Evolutionary conservation across 2,113 vertebrate genomes (phyloP).

Genomic region (Grammomys surdaster): DNA sequence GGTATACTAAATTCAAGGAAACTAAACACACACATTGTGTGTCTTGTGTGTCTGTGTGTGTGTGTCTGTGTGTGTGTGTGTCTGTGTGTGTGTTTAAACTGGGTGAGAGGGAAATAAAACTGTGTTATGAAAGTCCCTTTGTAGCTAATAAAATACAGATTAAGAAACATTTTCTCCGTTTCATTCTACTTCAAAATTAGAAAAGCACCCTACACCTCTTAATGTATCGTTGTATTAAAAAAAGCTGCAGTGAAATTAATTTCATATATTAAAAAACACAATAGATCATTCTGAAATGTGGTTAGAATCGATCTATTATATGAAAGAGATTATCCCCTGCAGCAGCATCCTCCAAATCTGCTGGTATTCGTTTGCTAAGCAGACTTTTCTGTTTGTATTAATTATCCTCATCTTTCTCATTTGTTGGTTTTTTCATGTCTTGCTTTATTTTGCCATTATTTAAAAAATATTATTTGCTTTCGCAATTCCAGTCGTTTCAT

Average conservation of each 20-base stretch:
- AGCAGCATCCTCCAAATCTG: background rate
- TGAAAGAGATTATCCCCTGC: background rate
- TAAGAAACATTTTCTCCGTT: background rate
- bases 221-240: constrained; percentile 4
- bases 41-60: background rate
- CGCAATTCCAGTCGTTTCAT: background rate
- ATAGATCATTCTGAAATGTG: constrained; percentile 62
- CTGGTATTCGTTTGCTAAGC: background rate
- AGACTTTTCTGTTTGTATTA: constrained; percentile 27
- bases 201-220: background rate
- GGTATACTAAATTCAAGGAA: constrained; percentile 15
- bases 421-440: constrained; percentile 1
- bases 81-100: constrained; percentile 20
- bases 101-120: constrained; percentile 50
- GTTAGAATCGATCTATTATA: constrained; percentile 65
- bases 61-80: background rate
- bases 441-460: constrained; percentile 1
- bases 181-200: constrained; percentile 52
- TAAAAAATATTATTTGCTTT: constrained; percentile 5
- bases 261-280: constrained; percentile 44
- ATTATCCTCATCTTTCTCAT: constrained; percentile 35
- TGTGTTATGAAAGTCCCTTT: background rate
- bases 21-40: background rate
- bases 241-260: constrained; percentile 22
- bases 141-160: constrained; percentile 39